Conservation (phyloP, 2,888 invertebrate species). For the Gisinianus flammeolus region DNA sequence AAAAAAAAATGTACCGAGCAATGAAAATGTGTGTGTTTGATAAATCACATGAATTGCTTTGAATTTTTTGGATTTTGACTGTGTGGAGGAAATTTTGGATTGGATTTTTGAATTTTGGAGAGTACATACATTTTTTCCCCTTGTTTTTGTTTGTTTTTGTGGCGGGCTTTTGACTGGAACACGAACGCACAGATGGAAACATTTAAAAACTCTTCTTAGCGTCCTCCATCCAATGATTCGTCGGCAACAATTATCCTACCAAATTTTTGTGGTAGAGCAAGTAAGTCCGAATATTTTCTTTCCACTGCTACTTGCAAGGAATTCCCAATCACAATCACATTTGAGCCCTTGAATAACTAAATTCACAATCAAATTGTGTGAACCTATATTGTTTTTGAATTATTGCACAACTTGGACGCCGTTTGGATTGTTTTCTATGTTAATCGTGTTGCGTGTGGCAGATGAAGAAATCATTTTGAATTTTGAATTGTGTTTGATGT, state of each 20-base stretch:
- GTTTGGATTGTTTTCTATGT: background rate
- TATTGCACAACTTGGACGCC: too few relatives aligned
- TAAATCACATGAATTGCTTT: too few relatives aligned
- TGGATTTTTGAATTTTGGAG: too few relatives aligned
- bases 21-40: too few relatives aligned
- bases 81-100: too few relatives aligned
- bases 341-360: background rate
- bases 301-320: too few relatives aligned
- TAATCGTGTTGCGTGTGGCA: background rate
- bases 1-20: too few relatives aligned
- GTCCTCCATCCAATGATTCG: slow-evolving; percentile 65
- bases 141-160: background rate
- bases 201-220: slow-evolving; percentile 63
- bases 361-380: too few relatives aligned
- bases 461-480: background rate
- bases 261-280: slow-evolving; percentile 66
- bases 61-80: too few relatives aligned
- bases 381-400: too few relatives aligned
- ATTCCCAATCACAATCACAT: too few relatives aligned
- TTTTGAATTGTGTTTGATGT: slow-evolving; percentile 1
- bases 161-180: slow-evolving; percentile 9
- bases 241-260: slow-evolving; percentile 64
- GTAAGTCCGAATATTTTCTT: slow-evolving; percentile 55
- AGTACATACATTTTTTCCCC: background rate
- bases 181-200: slow-evolving; percentile 62